Base-by-base conservation (phyloP, 2,113 vertebrate species). In the Elephantulus edwardii region DNA sequence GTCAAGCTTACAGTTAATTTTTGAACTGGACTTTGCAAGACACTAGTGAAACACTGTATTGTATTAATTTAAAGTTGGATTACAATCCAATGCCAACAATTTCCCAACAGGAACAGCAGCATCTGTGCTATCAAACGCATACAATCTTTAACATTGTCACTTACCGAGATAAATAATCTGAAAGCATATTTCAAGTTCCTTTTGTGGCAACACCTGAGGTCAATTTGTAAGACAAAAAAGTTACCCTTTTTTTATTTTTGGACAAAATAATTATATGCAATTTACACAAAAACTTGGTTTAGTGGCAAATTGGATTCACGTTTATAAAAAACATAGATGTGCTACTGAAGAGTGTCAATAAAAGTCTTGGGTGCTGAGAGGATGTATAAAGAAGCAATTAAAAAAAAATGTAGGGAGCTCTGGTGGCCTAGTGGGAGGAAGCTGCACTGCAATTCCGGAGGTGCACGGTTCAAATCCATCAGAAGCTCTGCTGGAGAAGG, bases 371-470 rank as follows among this genome's bases (percentile, higher is more conserved):
- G 30, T 26, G 7, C 3, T 33, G 28, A 48, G 38, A 95, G 79
- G 86, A 58, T 70, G 46, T 90, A 71, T 93, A 85, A 91, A 88
- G 52, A 86, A 90, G 48, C 48, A 81, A 81, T 86, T 92, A 87
- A 6, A 91, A 84, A 90, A n/a, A n/a, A n/a, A n/a, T n/a, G n/a
- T n/a, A n/a, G n/a, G n/a, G n/a, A n/a, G n/a, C n/a, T n/a, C n/a
- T n/a, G n/a, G n/a, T n/a, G n/a, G n/a, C n/a, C n/a, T n/a, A n/a
- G n/a, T n/a, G n/a, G n/a, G n/a, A n/a, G n/a, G n/a, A n/a, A n/a
- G n/a, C n/a, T n/a, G n/a, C n/a, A n/a, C n/a, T n/a, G n/a, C n/a
- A n/a, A n/a, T n/a, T n/a, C n/a, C n/a, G n/a, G n/a, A n/a, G n/a
- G n/a, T n/a, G n/a, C n/a, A n/a, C n/a, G n/a, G n/a, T n/a, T n/a